A percentile compares a stretch with the other conserved stretches of the same genome.
Evolutionary conservation across 2,888 invertebrate species (phyloP).

Genomic region (Acanthopleura granulata): DNA sequence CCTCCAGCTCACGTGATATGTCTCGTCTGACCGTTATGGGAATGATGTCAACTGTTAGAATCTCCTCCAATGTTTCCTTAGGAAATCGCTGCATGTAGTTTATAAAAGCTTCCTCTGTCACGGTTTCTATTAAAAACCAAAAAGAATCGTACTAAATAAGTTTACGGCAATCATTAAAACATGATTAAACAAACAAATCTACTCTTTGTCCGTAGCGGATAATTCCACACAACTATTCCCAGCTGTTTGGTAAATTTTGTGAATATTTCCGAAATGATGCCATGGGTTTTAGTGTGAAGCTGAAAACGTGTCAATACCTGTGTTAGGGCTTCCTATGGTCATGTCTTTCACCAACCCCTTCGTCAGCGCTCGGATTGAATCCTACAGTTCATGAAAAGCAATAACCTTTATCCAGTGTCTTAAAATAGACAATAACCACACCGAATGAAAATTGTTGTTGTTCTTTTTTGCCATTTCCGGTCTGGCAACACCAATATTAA

Average conservation of each 20-base stretch:
- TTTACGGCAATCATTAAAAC: too few species aligned
- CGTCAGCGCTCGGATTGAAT: neutral
- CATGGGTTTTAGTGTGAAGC: too few species aligned
- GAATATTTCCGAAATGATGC: too few species aligned
- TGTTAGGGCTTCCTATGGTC: neutral
- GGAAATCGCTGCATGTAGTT: slow-evolving; percentile 12
- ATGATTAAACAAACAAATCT: too few species aligned
- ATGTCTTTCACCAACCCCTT: neutral
- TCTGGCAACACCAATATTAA: too few species aligned
- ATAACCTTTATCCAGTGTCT: neutral
- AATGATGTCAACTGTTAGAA: neutral
- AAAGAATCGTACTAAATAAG: too few species aligned
- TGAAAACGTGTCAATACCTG: neutral
- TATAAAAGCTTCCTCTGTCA: slow-evolving; percentile 5
- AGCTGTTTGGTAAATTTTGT: too few species aligned
- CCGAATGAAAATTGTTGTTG: too few species aligned
- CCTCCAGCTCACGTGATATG: neutral
- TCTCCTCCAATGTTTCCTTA: neutral
- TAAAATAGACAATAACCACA: too few species aligned
- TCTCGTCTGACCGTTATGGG: neutral
- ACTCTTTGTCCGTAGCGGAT: too few species aligned
- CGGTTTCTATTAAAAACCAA: neutral
- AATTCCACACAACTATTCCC: too few species aligned
- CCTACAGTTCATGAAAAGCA: neutral
- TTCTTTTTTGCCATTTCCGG: too few species aligned